These are phyloP conservation scores for Amorpha juglandis DNA, from an alignment of 2,888 invertebrate species.

Conservation along the genomic window DNA sequence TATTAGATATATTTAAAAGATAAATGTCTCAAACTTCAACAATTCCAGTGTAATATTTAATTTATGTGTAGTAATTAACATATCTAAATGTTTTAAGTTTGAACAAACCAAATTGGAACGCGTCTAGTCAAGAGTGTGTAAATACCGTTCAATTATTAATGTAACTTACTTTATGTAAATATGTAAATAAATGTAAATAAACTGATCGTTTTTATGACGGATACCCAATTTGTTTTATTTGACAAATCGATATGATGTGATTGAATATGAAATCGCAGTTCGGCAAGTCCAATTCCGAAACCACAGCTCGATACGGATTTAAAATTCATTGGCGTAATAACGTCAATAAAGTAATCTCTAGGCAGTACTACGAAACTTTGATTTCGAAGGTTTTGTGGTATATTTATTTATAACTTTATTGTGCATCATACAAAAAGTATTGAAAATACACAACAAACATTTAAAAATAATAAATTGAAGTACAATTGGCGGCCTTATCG, in stretches of 20 bases:
- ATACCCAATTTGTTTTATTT: conserved; percentile 53
- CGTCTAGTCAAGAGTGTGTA: conserved; percentile 49
- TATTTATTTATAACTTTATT: too few relatives aligned
- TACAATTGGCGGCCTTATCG: too few relatives aligned
- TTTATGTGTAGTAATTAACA: conserved; percentile 42
- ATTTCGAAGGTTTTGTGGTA: too few relatives aligned
- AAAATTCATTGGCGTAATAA: too few relatives aligned
- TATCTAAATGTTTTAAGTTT: conserved; percentile 47
- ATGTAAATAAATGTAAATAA: conserved; percentile 81
- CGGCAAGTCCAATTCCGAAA: neutral
- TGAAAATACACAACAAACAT: too few relatives aligned
- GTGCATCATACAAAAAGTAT: too few relatives aligned
- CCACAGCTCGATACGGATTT: neutral
- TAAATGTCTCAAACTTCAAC: neutral
- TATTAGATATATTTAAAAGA: neutral
- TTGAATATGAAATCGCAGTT: neutral
- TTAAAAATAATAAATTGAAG: too few relatives aligned
- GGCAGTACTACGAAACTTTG: too few relatives aligned
- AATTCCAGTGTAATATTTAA: conserved; percentile 1
- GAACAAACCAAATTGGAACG: conserved; percentile 1
- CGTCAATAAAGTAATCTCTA: too few relatives aligned
- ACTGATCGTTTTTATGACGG: conserved; percentile 83
- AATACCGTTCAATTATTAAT: conserved; percentile 62
- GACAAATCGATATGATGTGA: neutral
- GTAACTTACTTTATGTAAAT: conserved; percentile 64